Evolutionary conservation across 1,140 invertebrate genomes (phyloP), one percentile per base, ranked within the genome.

Genomic region (Dufourea novaeangliae): DNA sequence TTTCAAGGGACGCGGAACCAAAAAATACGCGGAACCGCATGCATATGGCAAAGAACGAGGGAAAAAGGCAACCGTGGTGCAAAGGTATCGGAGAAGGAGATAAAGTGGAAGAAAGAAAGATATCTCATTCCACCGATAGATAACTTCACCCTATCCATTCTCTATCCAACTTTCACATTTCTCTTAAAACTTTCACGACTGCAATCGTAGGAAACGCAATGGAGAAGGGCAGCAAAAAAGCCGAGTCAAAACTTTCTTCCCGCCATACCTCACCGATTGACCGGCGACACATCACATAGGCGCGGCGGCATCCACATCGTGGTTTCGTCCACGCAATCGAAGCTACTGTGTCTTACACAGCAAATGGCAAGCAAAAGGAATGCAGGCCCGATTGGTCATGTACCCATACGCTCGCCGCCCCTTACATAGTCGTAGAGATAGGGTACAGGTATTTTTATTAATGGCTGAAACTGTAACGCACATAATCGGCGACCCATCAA

Each of bases 111-210:
- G 74, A 66, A 75, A 82, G 64, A 86, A 80, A 87, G 78, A 86
- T 67, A 84, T 88, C 87, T 83, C 74, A 82, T 86, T 70, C 80
- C 83, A 87, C 90, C 88, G 88, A 90, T 90, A 89, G 88, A 91
- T 91, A 90, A 88, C 89, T 88, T 82, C 85, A 74, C 81, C 89
- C 87, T 90, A 90, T 89, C 88, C 89, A 90, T 89, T 90, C 89
- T 90, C 87, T 89, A 89, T 90, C 89, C 79, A 91, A 91, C 89
- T 92, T 91, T 90, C 87, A 88, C 88, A 90, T 90, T 91, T 89
- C 89, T 90, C 88, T 90, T 87, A 88, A 90, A 91, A 91, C 87
- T 91, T 91, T 79, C 76, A 82, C 72, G 70, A 54, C 57, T 81
- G 62, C 75, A 62, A 79, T 71, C 69, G 66, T 77, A 59, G 80